These are phyloP conservation scores for Phorcus lineatus DNA, from an alignment of 2,888 invertebrate genomes.

Conservation along the genomic window DNA sequence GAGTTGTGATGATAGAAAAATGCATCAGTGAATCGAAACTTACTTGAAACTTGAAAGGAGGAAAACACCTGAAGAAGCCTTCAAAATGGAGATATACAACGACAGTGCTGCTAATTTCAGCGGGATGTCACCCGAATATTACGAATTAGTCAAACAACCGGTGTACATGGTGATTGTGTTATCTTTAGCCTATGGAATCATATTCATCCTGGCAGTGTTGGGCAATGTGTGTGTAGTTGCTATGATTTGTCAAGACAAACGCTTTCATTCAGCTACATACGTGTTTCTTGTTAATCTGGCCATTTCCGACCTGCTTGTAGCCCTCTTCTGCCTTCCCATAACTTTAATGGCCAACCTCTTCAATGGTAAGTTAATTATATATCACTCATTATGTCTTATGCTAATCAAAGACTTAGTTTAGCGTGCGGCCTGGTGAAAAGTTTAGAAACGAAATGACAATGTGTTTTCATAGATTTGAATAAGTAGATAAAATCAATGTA, in stretches of 20 bases:
- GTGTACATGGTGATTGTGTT: constrained; percentile 39
- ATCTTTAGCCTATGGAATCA: constrained; percentile 37
- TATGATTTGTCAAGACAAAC: constrained; percentile 41
- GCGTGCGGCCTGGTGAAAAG: not conserved
- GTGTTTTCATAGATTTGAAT: no score
- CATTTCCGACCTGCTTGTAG: constrained; percentile 40
- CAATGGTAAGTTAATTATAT: constrained; percentile 32
- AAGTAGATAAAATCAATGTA: no score
- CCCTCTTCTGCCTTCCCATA: constrained; percentile 41
- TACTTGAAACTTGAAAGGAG: no score
- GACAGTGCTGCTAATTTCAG: not conserved
- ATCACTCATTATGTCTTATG: not conserved
- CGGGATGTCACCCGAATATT: not conserved
- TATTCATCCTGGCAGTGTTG: constrained; percentile 39
- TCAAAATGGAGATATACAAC: not conserved
- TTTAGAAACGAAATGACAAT: no score
- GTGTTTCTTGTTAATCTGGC: constrained; percentile 47
- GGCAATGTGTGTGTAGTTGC: constrained; percentile 42
- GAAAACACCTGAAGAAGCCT: not conserved
- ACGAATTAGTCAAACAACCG: constrained; percentile 30
- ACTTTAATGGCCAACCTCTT: constrained; percentile 41
- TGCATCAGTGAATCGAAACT: no score
- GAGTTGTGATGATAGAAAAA: no score
- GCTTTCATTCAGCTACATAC: constrained; percentile 44
- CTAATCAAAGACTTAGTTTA: not conserved